Percentiles rank a stretch among this genome's conserved stretches.
These are phyloP conservation scores for Melipona quadrifasciata DNA, from an alignment of 1,140 invertebrate genomes.

Conservation along the genomic window DNA sequence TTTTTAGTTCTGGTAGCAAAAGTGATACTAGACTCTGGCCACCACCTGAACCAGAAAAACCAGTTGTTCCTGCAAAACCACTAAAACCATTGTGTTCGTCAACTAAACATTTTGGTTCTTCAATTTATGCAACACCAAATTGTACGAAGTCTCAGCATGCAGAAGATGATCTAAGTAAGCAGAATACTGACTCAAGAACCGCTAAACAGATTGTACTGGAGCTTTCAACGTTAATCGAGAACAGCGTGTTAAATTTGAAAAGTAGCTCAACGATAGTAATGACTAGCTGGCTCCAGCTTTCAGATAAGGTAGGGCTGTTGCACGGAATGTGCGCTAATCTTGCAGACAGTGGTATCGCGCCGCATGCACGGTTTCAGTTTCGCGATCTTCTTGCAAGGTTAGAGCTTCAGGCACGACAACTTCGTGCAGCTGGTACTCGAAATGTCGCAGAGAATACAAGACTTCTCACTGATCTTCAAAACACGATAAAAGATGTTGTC, in stretches of 20 bases:
- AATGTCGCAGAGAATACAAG: constrained; percentile 87
- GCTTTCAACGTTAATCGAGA: constrained; percentile 86
- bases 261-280: constrained; percentile 84
- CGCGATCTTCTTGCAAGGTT: constrained; percentile 91
- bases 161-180: constrained; percentile 65
- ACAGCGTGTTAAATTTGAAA: constrained; percentile 85
- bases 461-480: constrained; percentile 88
- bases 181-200: constrained; percentile 64
- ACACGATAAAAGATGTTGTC: constrained; percentile 91
- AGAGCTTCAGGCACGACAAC: constrained; percentile 89
- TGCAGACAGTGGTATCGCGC: constrained; percentile 88
- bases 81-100: constrained; percentile 78
- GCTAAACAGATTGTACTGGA: constrained; percentile 87
- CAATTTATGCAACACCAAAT: constrained; percentile 84
- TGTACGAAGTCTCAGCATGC: constrained; percentile 69
- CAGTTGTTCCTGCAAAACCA: constrained; percentile 86
- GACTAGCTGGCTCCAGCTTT: constrained; percentile 90
- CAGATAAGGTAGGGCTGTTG: constrained; percentile 90
- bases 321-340: constrained; percentile 90
- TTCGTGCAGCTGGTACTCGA: constrained; percentile 88
- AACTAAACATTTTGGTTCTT: constrained; percentile 80
- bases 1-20: constrained; percentile 75
- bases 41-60: constrained; percentile 85
- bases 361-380: constrained; percentile 94
- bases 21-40: constrained; percentile 84